A percentile compares a stretch with the other conserved stretches of the same genome.
Evolutionary conservation across 2,797 vertebrate genomes (phyloP).

Genomic region (Pseudocheirus occidentalis): DNA sequence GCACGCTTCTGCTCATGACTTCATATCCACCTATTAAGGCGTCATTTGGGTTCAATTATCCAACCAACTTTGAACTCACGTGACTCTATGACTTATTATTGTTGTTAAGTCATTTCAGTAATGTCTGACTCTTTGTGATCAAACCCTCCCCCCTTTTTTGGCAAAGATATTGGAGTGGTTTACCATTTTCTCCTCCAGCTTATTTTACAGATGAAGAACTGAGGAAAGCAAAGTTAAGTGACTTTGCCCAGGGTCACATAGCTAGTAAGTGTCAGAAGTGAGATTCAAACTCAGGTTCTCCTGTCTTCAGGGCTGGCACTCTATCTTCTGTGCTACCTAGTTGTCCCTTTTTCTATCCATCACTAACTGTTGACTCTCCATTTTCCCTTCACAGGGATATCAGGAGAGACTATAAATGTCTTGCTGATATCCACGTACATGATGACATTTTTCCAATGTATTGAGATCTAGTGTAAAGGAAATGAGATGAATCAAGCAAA

Average conservation of each 20-base stretch:
- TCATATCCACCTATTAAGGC: background rate
- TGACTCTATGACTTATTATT: background rate
- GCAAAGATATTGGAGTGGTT: background rate
- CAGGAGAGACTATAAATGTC: background rate
- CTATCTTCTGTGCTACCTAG: background rate
- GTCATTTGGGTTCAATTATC: background rate
- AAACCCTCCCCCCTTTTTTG: no score
- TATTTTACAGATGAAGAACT: background rate
- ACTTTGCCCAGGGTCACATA: background rate
- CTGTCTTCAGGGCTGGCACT: background rate
- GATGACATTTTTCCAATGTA: background rate
- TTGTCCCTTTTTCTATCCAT: background rate
- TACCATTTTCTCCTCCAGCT: background rate
- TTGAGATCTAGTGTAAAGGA: background rate
- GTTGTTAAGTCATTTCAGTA: background rate
- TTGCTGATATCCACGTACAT: background rate
- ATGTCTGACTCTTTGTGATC: background rate
- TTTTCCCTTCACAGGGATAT: background rate
- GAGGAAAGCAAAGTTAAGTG: background rate
- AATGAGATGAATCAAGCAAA: background rate
- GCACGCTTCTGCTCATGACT: background rate
- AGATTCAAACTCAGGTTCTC: background rate
- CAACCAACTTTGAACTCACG: background rate
- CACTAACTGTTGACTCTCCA: background rate
- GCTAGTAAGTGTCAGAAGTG: background rate